phyloP scores from a whole-genome alignment of 2,113 vertebrate species.

The Anser cygnoides region DNA sequence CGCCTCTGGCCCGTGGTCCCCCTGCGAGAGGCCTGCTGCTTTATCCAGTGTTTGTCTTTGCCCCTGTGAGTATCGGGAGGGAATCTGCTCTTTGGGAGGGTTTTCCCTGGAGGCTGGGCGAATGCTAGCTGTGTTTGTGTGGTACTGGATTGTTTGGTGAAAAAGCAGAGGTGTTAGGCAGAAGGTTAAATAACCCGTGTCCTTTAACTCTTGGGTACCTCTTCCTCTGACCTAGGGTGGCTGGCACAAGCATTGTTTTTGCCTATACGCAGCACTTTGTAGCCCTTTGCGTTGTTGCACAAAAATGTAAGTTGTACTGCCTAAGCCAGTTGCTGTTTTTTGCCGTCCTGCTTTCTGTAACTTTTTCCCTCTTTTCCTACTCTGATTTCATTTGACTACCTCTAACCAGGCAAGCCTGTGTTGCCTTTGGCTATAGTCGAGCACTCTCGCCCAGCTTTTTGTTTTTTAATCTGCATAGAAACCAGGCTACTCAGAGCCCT shows the following conservation, averaged over 20 bases:
- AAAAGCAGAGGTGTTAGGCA: background rate
- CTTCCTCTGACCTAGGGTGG: background rate
- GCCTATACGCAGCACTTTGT: background rate
- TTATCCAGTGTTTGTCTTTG: background rate
- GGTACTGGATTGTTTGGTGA: background rate
- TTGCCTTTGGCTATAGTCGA: background rate
- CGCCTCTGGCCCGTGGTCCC: background rate
- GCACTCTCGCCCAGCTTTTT: background rate
- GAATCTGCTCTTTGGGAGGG: background rate
- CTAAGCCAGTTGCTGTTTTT: background rate
- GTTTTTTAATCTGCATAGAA: background rate
- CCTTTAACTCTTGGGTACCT: background rate
- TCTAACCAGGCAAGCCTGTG: background rate
- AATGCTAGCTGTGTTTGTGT: background rate
- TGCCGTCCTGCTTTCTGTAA: background rate
- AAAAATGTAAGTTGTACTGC: background rate
- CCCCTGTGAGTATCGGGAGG: rapidly evolving
- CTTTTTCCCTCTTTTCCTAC: background rate
- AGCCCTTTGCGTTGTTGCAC: background rate
- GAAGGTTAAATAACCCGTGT: background rate
- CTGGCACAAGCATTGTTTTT: background rate
- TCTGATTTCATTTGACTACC: background rate
- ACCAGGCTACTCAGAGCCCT: background rate
- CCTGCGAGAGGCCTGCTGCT: background rate
- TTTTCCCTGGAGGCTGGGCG: background rate